Evolutionary conservation across 2,797 vertebrate genomes (phyloP).

Genomic region (Halcyon leucocephala): DNA sequence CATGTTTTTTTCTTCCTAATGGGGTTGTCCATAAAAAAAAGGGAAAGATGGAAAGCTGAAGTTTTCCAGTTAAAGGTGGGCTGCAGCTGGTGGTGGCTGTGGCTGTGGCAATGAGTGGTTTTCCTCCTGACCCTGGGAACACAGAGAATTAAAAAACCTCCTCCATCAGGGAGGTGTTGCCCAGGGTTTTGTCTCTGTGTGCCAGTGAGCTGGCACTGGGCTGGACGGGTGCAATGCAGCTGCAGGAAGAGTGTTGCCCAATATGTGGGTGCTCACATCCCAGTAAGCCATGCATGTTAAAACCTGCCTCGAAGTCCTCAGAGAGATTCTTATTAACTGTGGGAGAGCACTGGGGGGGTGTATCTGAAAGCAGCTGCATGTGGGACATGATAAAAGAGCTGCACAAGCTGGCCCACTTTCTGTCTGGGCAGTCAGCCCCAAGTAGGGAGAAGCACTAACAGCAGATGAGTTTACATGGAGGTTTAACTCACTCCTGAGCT

Average conservation of each 20-base stretch:
- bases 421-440: neutral
- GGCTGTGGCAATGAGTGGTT: neutral
- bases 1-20: neutral
- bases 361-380: neutral
- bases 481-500: neutral
- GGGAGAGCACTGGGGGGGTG: neutral
- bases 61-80: neutral
- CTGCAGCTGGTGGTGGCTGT: neutral
- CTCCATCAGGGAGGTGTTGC: neutral
- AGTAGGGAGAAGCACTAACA: neutral
- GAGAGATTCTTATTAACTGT: neutral
- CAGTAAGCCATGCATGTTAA: neutral
- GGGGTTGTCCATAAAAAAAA: neutral
- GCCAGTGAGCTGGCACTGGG: rapidly evolving
- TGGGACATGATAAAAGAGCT: neutral
- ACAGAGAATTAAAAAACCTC: neutral
- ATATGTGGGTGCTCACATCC: neutral
- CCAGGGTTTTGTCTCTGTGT: neutral
- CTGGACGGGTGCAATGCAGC: neutral
- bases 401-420: neutral
- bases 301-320: neutral
- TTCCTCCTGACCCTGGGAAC: neutral
- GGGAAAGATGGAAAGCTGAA: neutral
- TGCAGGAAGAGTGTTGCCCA: neutral
- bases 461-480: rapidly evolving